These are phyloP conservation scores for Steatocranus sp. DNA, from an alignment of 2,797 vertebrate genomes.

Conservation along the genomic window DNA sequence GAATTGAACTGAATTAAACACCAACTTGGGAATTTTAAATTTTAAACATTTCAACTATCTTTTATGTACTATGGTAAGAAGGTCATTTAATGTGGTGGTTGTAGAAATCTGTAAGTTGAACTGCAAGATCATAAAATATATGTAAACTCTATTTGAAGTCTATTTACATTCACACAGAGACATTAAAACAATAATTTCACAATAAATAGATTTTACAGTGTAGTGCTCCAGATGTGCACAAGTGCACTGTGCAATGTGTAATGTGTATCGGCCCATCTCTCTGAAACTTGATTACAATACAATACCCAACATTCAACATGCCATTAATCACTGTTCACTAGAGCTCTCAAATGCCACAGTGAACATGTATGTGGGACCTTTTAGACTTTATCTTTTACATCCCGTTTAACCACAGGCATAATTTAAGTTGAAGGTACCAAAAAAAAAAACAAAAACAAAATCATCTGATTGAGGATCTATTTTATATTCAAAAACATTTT, in stretches of 20 bases:
- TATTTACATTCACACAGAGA: slow-evolving; percentile 30
- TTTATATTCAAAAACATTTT: fast-evolving
- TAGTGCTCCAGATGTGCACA: slow-evolving; percentile 71
- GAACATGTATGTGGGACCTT: neutral
- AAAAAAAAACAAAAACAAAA: fast-evolving
- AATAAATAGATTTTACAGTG: slow-evolving; percentile 71
- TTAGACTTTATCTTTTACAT: neutral
- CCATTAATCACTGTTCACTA: neutral
- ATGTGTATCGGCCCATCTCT: neutral
- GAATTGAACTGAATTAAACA: neutral
- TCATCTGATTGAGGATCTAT: neutral
- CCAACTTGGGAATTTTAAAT: neutral
- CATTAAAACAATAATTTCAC: neutral
- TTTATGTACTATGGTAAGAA: neutral
- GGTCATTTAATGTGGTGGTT: neutral
- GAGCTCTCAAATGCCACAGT: neutral
- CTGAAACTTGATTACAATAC: neutral
- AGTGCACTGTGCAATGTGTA: slow-evolving; percentile 63
- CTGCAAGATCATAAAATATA: neutral
- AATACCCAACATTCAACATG: neutral
- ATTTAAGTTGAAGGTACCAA: neutral
- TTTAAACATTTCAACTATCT: neutral
- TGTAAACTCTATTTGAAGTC: slow-evolving; percentile 4
- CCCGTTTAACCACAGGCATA: neutral
- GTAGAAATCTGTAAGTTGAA: neutral